Evolutionary conservation across 1,140 invertebrate genomes (phyloP).

Genomic region (Drosophila nasuta): DNA sequence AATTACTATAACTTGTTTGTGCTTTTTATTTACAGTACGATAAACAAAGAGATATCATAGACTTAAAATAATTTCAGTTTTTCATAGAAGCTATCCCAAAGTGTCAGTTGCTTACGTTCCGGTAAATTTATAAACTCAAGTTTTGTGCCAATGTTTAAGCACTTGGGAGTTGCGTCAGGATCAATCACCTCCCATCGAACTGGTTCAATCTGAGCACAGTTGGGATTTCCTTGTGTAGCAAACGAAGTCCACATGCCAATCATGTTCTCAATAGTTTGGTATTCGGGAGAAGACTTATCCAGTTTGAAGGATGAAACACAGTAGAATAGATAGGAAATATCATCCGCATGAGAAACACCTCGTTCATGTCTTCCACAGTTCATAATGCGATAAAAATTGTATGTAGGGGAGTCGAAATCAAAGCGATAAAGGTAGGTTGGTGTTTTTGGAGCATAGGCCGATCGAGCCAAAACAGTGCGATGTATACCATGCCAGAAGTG

Average conservation of each 20-base stretch:
- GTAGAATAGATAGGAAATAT: constrained; percentile 88
- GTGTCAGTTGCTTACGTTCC: constrained; percentile 70
- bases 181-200: constrained; percentile 57
- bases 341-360: constrained; percentile 87
- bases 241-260: constrained; percentile 84
- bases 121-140: constrained; percentile 77
- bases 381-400: constrained; percentile 67
- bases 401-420: constrained; percentile 75
- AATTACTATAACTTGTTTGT: neutral
- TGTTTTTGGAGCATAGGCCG: constrained; percentile 59
- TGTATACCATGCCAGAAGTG: constrained; percentile 82
- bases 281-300: constrained; percentile 68
- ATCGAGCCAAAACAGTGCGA: constrained; percentile 59
- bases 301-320: constrained; percentile 81
- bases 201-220: constrained; percentile 35
- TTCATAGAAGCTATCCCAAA: constrained; percentile 83
- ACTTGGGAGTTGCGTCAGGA: constrained; percentile 48
- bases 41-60: constrained; percentile 53
- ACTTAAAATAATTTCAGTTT: constrained; percentile 65
- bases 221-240: constrained; percentile 77
- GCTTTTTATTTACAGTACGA: neutral
- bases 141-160: constrained; percentile 79
- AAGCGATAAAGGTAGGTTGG: constrained; percentile 85
- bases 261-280: constrained; percentile 72
- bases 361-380: constrained; percentile 68